phyloP scores from a whole-genome alignment of 2,888 invertebrate species.

The Piscicola geometra region DNA sequence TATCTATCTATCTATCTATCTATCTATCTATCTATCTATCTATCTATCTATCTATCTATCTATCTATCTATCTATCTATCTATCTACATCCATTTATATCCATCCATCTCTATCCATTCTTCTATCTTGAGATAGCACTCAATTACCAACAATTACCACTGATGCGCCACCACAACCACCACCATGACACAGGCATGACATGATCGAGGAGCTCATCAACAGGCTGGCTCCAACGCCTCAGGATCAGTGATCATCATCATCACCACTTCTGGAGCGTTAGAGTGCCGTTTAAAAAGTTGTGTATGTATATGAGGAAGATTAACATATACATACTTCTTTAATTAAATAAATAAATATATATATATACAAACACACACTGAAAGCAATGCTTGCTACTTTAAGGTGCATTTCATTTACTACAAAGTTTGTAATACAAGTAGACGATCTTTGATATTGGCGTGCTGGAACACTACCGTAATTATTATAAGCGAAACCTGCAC shows the following conservation, averaged over 20 bases:
- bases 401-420: too few species aligned
- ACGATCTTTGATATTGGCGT: too few species aligned
- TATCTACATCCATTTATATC: background rate
- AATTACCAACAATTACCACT: background rate
- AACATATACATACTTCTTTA: constrained; percentile 31
- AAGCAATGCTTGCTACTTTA: too few species aligned
- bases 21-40: background rate
- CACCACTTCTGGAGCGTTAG: too few species aligned
- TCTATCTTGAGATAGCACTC: too few species aligned
- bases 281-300: constrained; percentile 9
- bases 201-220: constrained; percentile 74
- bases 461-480: background rate
- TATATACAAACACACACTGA: background rate
- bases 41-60: background rate
- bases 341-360: constrained; percentile 25
- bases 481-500: background rate
- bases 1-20: background rate
- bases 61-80: background rate
- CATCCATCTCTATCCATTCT: background rate
- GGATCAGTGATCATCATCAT: background rate
- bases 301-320: constrained; percentile 27
- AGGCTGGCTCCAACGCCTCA: constrained; percentile 66
- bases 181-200: constrained; percentile 64
- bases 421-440: too few species aligned
- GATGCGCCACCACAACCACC: background rate